Percentiles rank a stretch among this genome's conserved stretches.
Evolutionary conservation across 2,113 vertebrate species (phyloP).

Genomic region (Planiliza haematocheilus): DNA sequence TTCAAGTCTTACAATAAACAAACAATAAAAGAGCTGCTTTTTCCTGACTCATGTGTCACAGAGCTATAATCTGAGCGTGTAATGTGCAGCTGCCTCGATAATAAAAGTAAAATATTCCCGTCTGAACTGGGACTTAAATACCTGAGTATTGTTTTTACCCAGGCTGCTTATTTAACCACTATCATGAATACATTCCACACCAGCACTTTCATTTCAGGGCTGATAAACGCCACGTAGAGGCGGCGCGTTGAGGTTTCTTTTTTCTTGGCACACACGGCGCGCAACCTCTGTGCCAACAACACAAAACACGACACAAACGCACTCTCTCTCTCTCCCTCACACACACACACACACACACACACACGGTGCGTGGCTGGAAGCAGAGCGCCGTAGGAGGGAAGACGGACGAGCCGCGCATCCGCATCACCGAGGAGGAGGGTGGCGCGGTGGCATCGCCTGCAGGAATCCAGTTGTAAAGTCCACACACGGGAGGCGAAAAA

Average conservation of each 20-base stretch:
- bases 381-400: conserved; percentile 43
- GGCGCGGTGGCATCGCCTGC: conserved; percentile 57
- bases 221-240: conserved; percentile 22
- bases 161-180: too few species aligned
- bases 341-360: background rate
- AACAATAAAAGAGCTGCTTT: too few species aligned
- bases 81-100: too few species aligned
- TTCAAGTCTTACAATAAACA: too few species aligned
- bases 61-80: too few species aligned
- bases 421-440: conserved; percentile 44
- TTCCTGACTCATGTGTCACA: too few species aligned
- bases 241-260: conserved; percentile 29
- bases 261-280: conserved; percentile 53
- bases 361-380: conserved; percentile 20
- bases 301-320: conserved; percentile 2
- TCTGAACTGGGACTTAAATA: too few species aligned
- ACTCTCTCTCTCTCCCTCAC: too few species aligned
- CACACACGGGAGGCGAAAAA: conserved; percentile 57
- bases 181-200: too few species aligned
- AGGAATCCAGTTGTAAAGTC: conserved; percentile 70
- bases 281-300: conserved; percentile 46
- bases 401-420: conserved; percentile 46
- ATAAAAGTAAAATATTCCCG: too few species aligned
- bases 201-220: background rate
- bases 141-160: too few species aligned